Conservation (phyloP, 2,797 vertebrate species). For the Pangasius sanitwongsei region DNA sequence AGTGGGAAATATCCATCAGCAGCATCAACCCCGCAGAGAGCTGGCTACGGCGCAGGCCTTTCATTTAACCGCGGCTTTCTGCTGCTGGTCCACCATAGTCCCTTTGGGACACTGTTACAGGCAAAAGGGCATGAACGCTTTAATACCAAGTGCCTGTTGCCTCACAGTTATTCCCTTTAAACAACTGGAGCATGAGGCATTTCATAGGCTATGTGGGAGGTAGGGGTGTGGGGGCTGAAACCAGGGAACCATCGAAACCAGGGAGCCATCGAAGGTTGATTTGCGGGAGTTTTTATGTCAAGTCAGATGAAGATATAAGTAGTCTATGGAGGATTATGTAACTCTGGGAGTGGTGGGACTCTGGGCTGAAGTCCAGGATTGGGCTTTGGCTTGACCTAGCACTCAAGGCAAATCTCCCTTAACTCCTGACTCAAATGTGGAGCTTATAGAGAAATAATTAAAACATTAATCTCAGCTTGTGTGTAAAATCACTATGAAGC, state of each 20-base stretch:
- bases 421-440: constrained; percentile 39
- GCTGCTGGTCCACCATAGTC: neutral
- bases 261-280: neutral
- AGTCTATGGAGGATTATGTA: constrained; percentile 44
- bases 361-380: constrained; percentile 51
- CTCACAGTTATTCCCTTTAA: neutral
- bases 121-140: neutral
- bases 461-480: neutral
- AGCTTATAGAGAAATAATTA: neutral
- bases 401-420: constrained; percentile 33
- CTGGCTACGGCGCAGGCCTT: constrained; percentile 21
- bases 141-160: neutral
- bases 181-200: neutral
- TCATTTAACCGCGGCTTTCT: constrained; percentile 18
- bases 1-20: constrained; percentile 52
- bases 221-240: neutral
- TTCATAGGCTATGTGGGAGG: neutral
- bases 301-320: constrained; percentile 17
- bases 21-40: constrained; percentile 29
- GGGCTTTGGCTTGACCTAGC: constrained; percentile 14
- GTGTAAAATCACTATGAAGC: neutral
- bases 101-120: neutral
- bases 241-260: neutral
- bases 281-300: neutral
- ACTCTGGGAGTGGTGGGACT: constrained; percentile 49